These are phyloP conservation scores for Callospermophilus lateralis DNA, from an alignment of 2,113 vertebrate species.

Conservation along the genomic window DNA sequence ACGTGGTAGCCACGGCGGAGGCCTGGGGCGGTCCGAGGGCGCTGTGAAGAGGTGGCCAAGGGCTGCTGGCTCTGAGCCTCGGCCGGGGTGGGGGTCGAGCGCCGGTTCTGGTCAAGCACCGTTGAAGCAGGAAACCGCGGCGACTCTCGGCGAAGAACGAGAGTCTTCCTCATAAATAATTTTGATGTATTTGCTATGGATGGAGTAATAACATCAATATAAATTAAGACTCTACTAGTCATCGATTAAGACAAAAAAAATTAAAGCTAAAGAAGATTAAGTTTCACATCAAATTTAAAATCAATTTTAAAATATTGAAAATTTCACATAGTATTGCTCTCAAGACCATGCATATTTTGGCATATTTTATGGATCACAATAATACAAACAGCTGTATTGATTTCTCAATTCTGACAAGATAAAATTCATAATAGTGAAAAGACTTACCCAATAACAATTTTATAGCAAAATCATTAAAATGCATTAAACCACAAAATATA, in stretches of 20 bases:
- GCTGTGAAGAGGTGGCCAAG: no score
- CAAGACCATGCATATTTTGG: background rate
- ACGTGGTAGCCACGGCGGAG: no score
- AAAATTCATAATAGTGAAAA: conserved; percentile 68
- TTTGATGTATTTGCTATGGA: conserved; percentile 15
- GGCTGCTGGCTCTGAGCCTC: no score
- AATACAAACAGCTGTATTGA: conserved; percentile 58
- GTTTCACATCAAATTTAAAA: conserved; percentile 38
- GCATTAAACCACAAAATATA: conserved; percentile 59
- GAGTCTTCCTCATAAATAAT: no score
- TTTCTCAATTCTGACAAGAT: conserved; percentile 62
- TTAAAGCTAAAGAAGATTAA: conserved; percentile 57
- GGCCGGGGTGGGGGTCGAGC: no score
- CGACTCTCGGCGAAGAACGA: no score
- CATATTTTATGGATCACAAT: conserved; percentile 39
- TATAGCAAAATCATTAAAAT: conserved; percentile 65
- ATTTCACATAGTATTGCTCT: background rate
- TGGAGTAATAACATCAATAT: conserved; percentile 41
- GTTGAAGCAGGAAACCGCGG: no score
- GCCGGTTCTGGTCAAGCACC: no score
- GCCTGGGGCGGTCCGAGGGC: no score
- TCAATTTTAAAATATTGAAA: conserved; percentile 56
- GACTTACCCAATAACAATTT: conserved; percentile 58
- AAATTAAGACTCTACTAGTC: conserved; percentile 60
- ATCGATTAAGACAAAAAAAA: conserved; percentile 52